Evolutionary conservation across 2,113 vertebrate species (phyloP), one percentile per base, ranked within the genome.

Genomic region (Centropristis striata): DNA sequence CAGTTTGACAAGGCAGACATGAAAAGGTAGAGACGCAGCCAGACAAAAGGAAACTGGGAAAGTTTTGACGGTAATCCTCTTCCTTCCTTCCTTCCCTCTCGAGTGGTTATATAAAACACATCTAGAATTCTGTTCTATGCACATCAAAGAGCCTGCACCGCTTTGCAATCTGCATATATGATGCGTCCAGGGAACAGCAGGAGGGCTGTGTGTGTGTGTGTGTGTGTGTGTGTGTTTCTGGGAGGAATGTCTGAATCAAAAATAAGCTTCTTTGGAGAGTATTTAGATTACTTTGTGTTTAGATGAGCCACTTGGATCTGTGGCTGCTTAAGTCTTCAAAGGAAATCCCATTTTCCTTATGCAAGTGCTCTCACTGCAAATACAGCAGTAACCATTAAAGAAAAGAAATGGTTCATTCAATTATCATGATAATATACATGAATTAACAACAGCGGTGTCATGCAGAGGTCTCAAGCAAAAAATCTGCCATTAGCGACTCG

Each of bases 41-140:
- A 77, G 71, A 85, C 86, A 80, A 86, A 86, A 88, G 80, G 75
- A 80, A 80, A 85, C 70, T 63, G 76, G 59, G 64, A 86, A 89
- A 87, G 85, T 92, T 93, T 82, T 75, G 90, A 89, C 73, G 21
- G 84, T 91, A 89, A 90, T 90, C 88, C 87, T 82, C 81, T 74
- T 72, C 77, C 51, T 85, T 70, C 82, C 55, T 80, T 71, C 63
- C 86, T 68, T 83, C 73, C 84, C 84, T 86, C 88, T 86, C 37
- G 14, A 79, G 85, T 55, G 67, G 83, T 93, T 93, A 91, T 79
- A 87, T 93, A 90, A 93, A 93, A 92, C 89, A 86, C 93, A 94
- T 94, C 88, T 88, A 88, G 67, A 92, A 92, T 92, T 94, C 91
- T 83, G 78, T 85, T 91, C 89, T 71, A 77, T 84, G 84, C 84